These are phyloP conservation scores for Ptychadena robeensis DNA, from an alignment of 2,797 vertebrate genomes.

Conservation along the genomic window DNA sequence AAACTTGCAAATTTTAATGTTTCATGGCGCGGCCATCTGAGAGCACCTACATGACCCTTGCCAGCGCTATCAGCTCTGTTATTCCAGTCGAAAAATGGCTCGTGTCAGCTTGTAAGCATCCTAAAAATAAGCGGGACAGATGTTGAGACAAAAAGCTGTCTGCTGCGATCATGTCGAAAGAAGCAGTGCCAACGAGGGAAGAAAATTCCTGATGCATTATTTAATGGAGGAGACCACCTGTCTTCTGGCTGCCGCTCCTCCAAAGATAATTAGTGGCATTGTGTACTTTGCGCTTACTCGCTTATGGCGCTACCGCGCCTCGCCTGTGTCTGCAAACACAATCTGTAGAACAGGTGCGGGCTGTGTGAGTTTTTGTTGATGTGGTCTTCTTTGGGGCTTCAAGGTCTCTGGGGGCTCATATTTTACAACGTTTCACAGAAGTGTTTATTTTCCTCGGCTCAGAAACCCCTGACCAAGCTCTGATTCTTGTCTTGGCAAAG, in stretches of 20 bases:
- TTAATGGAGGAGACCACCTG: conserved; percentile 31
- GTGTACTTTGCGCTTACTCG: conserved; percentile 17
- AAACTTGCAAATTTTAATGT: background rate
- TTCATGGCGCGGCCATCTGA: background rate
- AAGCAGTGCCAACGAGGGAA: background rate
- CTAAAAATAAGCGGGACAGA: conserved; percentile 33
- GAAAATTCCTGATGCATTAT: conserved; percentile 44
- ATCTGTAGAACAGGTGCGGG: conserved; percentile 40
- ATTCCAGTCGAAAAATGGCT: conserved; percentile 5
- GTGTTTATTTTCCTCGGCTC: background rate
- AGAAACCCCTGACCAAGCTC: background rate
- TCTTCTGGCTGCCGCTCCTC: conserved; percentile 24
- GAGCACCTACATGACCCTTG: background rate
- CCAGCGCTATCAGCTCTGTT: conserved; percentile 21
- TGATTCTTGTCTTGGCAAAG: background rate
- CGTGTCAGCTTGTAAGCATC: conserved; percentile 33
- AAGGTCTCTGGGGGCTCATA: background rate
- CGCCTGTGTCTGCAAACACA: conserved; percentile 6
- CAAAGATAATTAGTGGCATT: conserved; percentile 29
- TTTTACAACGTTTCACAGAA: background rate
- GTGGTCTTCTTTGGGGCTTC: background rate
- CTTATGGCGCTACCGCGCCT: background rate
- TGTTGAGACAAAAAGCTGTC: conserved; percentile 52
- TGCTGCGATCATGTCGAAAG: conserved; percentile 42
- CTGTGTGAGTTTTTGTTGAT: conserved; percentile 27